Evolutionary conservation across 1,140 invertebrate genomes (phyloP).

Genomic region (Drosophila sturtevanti): DNA sequence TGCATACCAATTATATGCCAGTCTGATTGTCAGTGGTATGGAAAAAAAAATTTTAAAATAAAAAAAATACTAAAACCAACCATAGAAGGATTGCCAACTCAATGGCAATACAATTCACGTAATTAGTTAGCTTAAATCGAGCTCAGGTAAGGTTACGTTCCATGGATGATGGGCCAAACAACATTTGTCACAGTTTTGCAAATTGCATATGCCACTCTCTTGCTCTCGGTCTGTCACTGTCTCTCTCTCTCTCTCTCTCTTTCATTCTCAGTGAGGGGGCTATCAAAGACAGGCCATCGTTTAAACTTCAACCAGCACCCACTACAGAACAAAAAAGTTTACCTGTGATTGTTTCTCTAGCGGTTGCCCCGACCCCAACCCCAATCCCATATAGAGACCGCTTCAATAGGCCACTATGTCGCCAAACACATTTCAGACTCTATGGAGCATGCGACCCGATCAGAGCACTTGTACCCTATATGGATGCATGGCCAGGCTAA

Average conservation of each 20-base stretch:
- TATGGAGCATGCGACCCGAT: background rate
- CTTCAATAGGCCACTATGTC: constrained; percentile 19
- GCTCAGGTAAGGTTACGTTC: background rate
- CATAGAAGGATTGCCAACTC: constrained; percentile 46
- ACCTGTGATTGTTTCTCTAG: background rate
- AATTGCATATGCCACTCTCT: constrained; percentile 17
- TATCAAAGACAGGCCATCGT: constrained; percentile 16
- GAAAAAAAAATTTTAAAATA: too few relatives aligned
- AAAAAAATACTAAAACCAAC: constrained; percentile 6
- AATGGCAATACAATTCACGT: constrained; percentile 37
- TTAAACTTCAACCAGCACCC: background rate
- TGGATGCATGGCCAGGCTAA: background rate
- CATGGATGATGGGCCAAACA: background rate
- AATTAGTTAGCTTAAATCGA: constrained; percentile 10
- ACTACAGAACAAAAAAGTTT: background rate
- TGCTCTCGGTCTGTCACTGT: background rate
- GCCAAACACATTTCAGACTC: constrained; percentile 4
- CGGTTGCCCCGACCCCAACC: background rate
- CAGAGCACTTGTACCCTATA: constrained; percentile 7
- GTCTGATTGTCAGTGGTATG: constrained; percentile 37
- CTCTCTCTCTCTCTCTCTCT: constrained; percentile 3
- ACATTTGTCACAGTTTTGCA: constrained; percentile 31
- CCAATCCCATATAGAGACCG: background rate
- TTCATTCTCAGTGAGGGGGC: too few relatives aligned
- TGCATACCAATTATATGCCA: constrained; percentile 60